Evolutionary conservation across 2,888 invertebrate species (phyloP), one percentile per base, ranked within the genome.

Genomic region (Myathropa florea): DNA sequence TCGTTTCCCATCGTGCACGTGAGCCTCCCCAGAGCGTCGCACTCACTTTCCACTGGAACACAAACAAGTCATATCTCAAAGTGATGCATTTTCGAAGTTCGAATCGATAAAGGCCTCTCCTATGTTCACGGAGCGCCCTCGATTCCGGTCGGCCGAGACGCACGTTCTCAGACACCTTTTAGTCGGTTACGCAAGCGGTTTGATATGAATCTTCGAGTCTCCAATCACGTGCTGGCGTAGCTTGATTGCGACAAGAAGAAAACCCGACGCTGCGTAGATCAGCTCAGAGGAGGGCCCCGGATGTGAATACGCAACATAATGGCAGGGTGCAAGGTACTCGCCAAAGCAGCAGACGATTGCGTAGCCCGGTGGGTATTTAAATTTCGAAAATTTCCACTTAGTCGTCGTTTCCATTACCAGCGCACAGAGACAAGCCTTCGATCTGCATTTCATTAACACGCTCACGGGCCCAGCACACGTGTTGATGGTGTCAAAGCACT

Each of bases 371-470:
- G 46, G 4, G 46, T 30, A 73, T 80, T 72, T 18, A 59, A 71
- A 78, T 61, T 63, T 67, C 61, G 23, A 78, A 79, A 67, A 67
- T 72, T 72, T 72, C 36, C 79, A 65, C 60, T 72, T n/a, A 23
- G 65, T 33, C 53, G 28, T 65, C 24, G 46, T 70, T 12, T 28
- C 14, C 55, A 1, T 23, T 70, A 6, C 4, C 53, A 3, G 61
- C 24, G 23, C 26, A 26, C 24, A 14, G 24, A n/a, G 24, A 4
- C 24, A 59, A n/a, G 80, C 71, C 81, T 68, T 65, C 63, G 81
- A 81, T 81, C 68, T 77, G 77, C 77, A 85, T 85, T 85, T 81
- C 77, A 85, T 85, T 77, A 81, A 60, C 65, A 73, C 73, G 64
- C 68, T n/a, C n/a, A 85, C 77, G 72, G 59, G 60, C 36, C 53